A percentile compares a stretch with the other conserved stretches of the same genome.
Evolutionary conservation across 2,113 vertebrate species (phyloP).

Genomic region (cattle (Bos taurus)): ARS-UCD2.0 NC_037347.1:54922001-54922500

Average conservation of each 20-base stretch:
- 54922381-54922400: background rate
- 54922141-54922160: accelerated
- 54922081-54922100: background rate
- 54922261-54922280: background rate
- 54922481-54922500: background rate
- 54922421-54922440: background rate
- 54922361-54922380: background rate
- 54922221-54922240: background rate
- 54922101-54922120: background rate
- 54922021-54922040: background rate
- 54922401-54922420: background rate
- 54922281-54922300: background rate
- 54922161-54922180: background rate
- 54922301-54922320: background rate
- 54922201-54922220: background rate
- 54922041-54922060: background rate
- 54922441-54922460: background rate
- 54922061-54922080: background rate
- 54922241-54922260: background rate
- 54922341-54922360: background rate
- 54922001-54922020: background rate
- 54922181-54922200: background rate
- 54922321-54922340: background rate
- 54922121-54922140: background rate
- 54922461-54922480: background rate